Percentiles rank a stretch among this genome's conserved stretches.
phyloP scores from a whole-genome alignment of 2,888 invertebrate genomes.

The Tridacna crocea region DNA sequence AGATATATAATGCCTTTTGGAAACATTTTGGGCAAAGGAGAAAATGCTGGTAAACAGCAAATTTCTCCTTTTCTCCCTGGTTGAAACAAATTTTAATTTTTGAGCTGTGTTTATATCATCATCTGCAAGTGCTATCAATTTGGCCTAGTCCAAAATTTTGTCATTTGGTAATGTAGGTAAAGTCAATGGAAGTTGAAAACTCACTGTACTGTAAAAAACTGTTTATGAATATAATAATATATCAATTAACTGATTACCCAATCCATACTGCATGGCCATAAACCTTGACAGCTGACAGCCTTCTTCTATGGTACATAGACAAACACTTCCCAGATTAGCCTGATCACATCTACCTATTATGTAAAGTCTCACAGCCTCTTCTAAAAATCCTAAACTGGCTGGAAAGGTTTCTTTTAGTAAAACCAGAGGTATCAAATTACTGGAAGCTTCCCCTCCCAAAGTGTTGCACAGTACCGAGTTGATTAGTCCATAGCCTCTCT shows the following conservation, averaged over 20 bases:
- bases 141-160: too few species aligned
- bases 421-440: constrained; percentile 46
- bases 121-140: too few species aligned
- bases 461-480: constrained; percentile 21
- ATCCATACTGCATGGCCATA: constrained; percentile 47
- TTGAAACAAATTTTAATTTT: too few species aligned
- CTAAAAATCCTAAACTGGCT: constrained; percentile 31
- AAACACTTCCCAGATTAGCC: constrained; percentile 9
- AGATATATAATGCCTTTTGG: too few species aligned
- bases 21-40: too few species aligned
- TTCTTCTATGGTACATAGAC: constrained; percentile 41
- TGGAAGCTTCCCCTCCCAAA: constrained; percentile 7
- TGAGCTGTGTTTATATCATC: too few species aligned
- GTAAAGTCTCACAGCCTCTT: constrained; percentile 38
- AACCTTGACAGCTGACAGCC: constrained; percentile 50
- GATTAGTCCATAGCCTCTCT: constrained; percentile 19
- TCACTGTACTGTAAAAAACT: too few species aligned
- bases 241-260: constrained; percentile 31
- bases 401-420: constrained; percentile 45
- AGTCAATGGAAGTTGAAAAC: too few species aligned
- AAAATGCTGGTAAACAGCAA: too few species aligned
- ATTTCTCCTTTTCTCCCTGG: too few species aligned
- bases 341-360: constrained; percentile 21
- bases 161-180: too few species aligned
- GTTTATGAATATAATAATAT: too few species aligned